These are phyloP conservation scores for Mustela nigripes DNA, from an alignment of 2,113 vertebrate species.

Conservation along the genomic window DNA sequence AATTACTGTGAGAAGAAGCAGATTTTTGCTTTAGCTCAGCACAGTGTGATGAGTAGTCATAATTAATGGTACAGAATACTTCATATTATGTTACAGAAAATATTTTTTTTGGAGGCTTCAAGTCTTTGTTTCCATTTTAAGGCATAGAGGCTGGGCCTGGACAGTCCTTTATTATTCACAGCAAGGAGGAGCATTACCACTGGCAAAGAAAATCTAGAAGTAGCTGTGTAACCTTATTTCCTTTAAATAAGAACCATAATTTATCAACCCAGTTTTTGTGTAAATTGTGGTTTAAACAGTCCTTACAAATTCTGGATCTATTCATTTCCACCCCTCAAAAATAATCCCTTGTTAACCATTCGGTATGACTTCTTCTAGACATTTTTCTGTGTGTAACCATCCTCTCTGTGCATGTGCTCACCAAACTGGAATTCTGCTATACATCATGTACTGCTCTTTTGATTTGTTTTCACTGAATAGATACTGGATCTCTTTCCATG, in stretches of 20 bases:
- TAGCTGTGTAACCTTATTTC: not conserved
- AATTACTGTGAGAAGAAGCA: not conserved
- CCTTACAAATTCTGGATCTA: not conserved
- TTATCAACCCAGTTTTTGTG: not conserved
- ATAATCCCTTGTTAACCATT: not conserved
- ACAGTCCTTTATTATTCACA: not conserved
- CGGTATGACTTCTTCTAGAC: not conserved
- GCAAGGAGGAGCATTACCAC: not conserved
- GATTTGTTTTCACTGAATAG: not conserved
- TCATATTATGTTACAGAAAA: not conserved
- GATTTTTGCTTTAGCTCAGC: not conserved
- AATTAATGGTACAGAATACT: not conserved
- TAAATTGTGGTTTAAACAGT: not conserved
- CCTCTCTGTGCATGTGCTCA: rapidly evolving
- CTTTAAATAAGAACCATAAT: not conserved
- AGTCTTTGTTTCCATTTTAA: constrained; percentile 13
- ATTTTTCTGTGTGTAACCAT: not conserved
- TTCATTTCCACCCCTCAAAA: not conserved
- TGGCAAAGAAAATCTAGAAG: not conserved
- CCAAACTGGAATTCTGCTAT: not conserved
- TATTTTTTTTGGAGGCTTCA: not conserved
- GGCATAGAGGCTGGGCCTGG: not conserved
- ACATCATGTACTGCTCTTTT: not conserved
- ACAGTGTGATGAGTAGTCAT: not conserved
- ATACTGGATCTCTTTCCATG: not conserved